Evolutionary conservation across 1,140 invertebrate genomes (phyloP), one percentile per base, ranked within the genome.

Genomic region (Archivesica marissinica): DNA sequence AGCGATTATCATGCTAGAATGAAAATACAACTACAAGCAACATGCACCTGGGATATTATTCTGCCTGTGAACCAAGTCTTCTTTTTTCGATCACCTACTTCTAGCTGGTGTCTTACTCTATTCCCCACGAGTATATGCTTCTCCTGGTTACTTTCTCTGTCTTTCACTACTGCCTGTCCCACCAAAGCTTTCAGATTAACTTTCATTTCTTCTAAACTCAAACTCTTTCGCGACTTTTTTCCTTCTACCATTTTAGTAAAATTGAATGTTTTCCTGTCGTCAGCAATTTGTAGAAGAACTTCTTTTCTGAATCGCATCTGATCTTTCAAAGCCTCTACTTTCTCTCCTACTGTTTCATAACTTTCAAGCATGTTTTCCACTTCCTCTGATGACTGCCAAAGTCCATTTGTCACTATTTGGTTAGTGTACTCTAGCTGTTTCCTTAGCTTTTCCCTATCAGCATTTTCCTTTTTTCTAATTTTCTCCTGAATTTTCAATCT

Each of bases 271-370:
- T 28, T 38, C 66, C 54, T 77, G 17, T 85, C 61, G 13, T 77
- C 82, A 11, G 82, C 25, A 1, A 68, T 25, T 70, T 85, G 82
- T 15, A 28, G 6, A 23, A 85, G 39, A 41, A 86, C 84, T 70
- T 86, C 52, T 64, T 79, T 72, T 39, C 84, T 50, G 30, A 86
- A 86, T n/a, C 61, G 72, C 25, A 79, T 11, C 33, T 86, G 84
- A 9, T 33, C 61, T 79, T 79, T 86, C n/a, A 85, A 47, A 6
- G 64, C 75, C 4, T 76, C 59, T 20, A 66, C 68, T 54, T 76
- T 76, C 17, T 76, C 39, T 15, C 13, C 7, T n/a, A 52, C 44
- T 23, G 11, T 85, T 54, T 13, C 28, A 28, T 77, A 76, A 4
- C 39, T 38, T 50, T 23, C 0, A 11, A 84, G 23, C 74, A 84